A percentile compares a stretch with the other conserved stretches of the same genome.
Conservation (phyloP, 2,113 vertebrate genomes). For the Lampris incognitus region DNA sequence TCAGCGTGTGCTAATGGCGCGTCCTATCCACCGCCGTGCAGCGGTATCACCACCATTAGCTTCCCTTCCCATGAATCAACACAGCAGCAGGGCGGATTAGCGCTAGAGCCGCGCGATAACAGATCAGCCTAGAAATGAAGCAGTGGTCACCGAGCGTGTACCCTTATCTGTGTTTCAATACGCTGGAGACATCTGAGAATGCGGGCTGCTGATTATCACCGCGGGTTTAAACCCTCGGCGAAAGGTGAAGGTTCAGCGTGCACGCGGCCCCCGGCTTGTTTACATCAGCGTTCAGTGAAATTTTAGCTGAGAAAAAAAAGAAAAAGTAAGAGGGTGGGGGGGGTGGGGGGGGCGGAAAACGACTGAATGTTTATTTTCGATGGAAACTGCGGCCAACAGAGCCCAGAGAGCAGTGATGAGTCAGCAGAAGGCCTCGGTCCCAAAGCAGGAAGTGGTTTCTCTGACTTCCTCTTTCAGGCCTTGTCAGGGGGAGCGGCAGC, state of each 20-base stretch:
- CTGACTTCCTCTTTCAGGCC: constrained; percentile 55
- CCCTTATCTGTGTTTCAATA: constrained; percentile 52
- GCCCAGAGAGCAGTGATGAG: constrained; percentile 29
- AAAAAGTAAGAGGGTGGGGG: background rate
- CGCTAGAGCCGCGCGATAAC: constrained; percentile 34
- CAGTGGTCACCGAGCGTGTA: constrained; percentile 23
- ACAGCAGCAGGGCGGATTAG: background rate
- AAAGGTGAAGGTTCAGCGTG: background rate
- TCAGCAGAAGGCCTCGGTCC: constrained; percentile 43
- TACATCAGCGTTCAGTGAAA: no score
- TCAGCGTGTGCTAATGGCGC: background rate
- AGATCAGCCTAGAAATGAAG: constrained; percentile 36
- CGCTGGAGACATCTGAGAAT: constrained; percentile 11
- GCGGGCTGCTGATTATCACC: background rate
- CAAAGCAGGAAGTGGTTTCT: constrained; percentile 56
- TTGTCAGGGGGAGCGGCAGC: constrained; percentile 3
- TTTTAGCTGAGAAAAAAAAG: background rate
- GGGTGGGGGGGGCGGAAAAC: background rate
- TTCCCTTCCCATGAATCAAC: background rate
- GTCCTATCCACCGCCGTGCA: background rate
- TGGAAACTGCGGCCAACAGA: constrained; percentile 18
- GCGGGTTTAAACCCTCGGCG: background rate
- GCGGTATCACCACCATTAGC: constrained; percentile 31
- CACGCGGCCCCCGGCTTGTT: no score
- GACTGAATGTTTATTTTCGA: background rate